Percentiles rank a stretch among this genome's conserved stretches.
Evolutionary conservation across 2,113 vertebrate genomes (phyloP).

Genomic region (Ahaetulla prasina): DNA sequence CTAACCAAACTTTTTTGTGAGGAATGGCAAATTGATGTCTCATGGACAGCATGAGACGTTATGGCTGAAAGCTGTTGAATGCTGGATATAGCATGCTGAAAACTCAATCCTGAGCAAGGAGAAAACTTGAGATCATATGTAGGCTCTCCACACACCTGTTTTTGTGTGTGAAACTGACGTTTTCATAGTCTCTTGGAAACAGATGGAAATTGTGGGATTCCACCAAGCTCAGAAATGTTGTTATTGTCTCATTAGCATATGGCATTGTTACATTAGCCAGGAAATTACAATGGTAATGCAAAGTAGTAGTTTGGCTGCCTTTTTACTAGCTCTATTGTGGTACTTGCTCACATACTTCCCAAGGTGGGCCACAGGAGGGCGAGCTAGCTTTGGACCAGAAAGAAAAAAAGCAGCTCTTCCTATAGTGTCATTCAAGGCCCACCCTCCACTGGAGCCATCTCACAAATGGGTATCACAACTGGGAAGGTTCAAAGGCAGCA

Average conservation of each 20-base stretch:
- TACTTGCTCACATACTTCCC: not conserved
- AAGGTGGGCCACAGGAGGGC: not conserved
- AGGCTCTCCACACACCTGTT: not conserved
- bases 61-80: not conserved
- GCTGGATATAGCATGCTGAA: not conserved
- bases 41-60: not conserved
- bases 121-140: not conserved
- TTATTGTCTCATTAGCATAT: not conserved
- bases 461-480: not conserved
- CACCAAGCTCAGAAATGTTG: not conserved
- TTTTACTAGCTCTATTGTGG: not conserved
- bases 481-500: not conserved
- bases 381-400: not conserved
- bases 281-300: not conserved
- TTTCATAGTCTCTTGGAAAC: not conserved
- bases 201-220: not conserved
- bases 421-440: not conserved
- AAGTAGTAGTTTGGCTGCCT: not conserved
- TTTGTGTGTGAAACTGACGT: not conserved
- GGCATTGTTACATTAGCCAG: not conserved
- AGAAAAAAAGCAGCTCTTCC: not conserved
- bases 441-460: not conserved
- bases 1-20: not conserved
- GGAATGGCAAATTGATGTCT: not conserved
- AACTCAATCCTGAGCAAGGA: not conserved